Conservation (phyloP, 92 coral and sea anemone genomes). For the Diadumene lineata region DNA sequence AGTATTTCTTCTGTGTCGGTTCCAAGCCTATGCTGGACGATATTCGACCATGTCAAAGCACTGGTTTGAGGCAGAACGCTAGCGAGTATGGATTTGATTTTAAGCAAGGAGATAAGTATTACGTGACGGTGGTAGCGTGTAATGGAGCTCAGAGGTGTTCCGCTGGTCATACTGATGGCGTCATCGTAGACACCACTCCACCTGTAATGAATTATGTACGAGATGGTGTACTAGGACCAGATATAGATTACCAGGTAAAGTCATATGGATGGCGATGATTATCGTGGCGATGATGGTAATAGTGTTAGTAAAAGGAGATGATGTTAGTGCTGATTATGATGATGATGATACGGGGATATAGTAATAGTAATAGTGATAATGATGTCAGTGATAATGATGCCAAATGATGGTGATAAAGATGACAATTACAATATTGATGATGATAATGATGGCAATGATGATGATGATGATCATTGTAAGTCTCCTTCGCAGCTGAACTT, state of each 20-base stretch:
- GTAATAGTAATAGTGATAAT: background rate
- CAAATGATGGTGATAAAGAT: background rate
- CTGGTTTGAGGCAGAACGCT: constrained; percentile 74
- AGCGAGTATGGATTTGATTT: constrained; percentile 80
- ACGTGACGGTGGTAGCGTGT: constrained; percentile 91
- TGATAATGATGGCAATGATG: background rate
- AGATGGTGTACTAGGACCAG: constrained; percentile 97
- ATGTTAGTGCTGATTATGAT: background rate
- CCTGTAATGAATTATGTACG: constrained; percentile 85
- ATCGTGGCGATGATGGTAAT: background rate
- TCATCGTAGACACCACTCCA: constrained; percentile 86
- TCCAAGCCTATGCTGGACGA: constrained; percentile 76
- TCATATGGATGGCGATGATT: background rate
- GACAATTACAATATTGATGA: background rate
- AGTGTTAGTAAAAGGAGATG: background rate
- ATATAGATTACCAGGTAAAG: constrained; percentile 89
- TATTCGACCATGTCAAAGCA: constrained; percentile 83
- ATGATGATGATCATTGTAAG: background rate
- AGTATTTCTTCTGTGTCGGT: constrained; percentile 94
- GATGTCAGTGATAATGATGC: background rate
- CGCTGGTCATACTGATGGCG: constrained; percentile 87
- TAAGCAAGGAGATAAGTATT: constrained; percentile 71
- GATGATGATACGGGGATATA: too few species aligned
- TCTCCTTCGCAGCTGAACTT: too few species aligned
- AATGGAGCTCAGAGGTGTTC: constrained; percentile 92